phyloP scores from a whole-genome alignment of 23 tunicate species.

The Halocynthia roretzi region DNA sequence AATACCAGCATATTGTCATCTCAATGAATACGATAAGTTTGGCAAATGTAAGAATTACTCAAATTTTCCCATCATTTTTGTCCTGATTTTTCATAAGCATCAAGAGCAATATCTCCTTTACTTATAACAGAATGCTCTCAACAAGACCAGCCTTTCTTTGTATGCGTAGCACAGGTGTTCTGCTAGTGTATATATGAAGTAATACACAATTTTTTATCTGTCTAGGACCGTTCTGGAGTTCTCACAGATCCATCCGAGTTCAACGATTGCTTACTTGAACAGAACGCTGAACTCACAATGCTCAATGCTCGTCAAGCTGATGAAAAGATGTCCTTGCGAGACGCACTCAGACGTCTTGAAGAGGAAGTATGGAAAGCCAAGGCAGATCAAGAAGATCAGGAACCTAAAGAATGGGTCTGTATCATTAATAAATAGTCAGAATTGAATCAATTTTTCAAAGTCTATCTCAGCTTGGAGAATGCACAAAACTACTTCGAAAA shows the following conservation, averaged over 20 bases:
- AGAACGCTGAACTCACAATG: slow-evolving; percentile 58
- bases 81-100: too few species aligned
- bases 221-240: slow-evolving; percentile 11
- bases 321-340: slow-evolving; percentile 55
- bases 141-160: not conserved
- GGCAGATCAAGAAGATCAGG: slow-evolving; percentile 2
- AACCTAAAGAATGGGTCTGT: too few species aligned
- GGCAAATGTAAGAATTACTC: too few species aligned
- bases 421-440: too few species aligned
- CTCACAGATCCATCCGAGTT: slow-evolving; percentile 21
- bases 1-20: too few species aligned
- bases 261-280: slow-evolving; percentile 68
- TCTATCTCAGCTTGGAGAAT: too few species aligned
- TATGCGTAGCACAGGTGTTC: not conserved
- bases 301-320: slow-evolving; percentile 49
- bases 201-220: not conserved
- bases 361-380: slow-evolving; percentile 33
- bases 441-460: too few species aligned
- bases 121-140: too few species aligned
- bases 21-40: too few species aligned
- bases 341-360: slow-evolving; percentile 33
- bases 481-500: too few species aligned
- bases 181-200: not conserved
- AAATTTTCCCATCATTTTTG: too few species aligned
- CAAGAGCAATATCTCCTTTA: too few species aligned